Evolutionary conservation across 2,888 invertebrate species (phyloP), one percentile per base, ranked within the genome.

Genomic region (Drosophila atripex): DNA sequence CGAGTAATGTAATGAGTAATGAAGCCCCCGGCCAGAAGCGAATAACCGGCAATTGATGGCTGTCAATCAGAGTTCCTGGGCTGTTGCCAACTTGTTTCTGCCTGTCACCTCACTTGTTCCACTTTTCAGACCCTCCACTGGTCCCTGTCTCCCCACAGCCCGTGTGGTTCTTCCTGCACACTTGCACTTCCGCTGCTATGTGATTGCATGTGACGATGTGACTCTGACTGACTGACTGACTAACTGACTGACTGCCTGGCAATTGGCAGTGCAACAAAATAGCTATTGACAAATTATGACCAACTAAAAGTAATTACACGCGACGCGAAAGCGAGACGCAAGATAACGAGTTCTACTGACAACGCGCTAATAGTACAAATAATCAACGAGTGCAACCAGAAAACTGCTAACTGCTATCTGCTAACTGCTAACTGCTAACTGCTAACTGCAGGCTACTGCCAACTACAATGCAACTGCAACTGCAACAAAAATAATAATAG

Each of bases 271-370:
- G 73, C 85, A 77, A 82, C 83, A 83, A 86, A 86, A 84, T 86
- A 83, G 83, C 86, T 83, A 86, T 80, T 84, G 83, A 84, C 83
- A 84, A 84, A 84, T 84, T 84, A 84, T 84, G 80, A 80, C 86
- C 83, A 86, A 86, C 83, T 84, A 82, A 79, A 83, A 82, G 83
- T 82, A 83, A 83, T 83, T 83, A 85, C 82, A 82, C 77, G 69
- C 78, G 75, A 77, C 76, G 49, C 43, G 51, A 57, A 52, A 63
- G 50, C 61, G 41, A 49, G 43, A 65, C 46, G 39, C 54, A 49
- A 51, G 65, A 82, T 79, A 83, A 83, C 86, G 77, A 83, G 86
- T 83, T 83, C 82, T 68, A 47, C 71, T 66, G 60, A 65, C 79
- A 76, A 72, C 86, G 86, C 82, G 82, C 76, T 85, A 85, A 83